Evolutionary conservation across 2,888 invertebrate genomes (phyloP).

Genomic region (Abrostola tripartita): DNA sequence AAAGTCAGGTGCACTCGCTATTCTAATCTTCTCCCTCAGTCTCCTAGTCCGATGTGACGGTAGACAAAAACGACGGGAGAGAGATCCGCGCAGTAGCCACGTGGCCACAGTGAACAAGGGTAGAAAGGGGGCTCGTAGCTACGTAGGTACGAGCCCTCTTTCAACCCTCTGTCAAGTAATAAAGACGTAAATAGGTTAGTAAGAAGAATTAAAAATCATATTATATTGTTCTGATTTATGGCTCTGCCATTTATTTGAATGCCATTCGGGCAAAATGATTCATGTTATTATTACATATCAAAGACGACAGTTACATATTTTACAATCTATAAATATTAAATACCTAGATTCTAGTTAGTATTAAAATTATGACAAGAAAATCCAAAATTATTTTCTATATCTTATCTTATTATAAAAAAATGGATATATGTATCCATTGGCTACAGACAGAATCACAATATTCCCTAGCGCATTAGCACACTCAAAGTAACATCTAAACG

Average conservation of each 20-base stretch:
- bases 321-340: constrained; percentile 17
- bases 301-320: constrained; percentile 3
- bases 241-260: constrained; percentile 45
- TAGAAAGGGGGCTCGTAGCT: too few species aligned
- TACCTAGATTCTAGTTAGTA: constrained; percentile 20
- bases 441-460: neutral
- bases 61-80: too few species aligned
- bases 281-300: constrained; percentile 13
- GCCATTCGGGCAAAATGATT: constrained; percentile 23
- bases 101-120: too few species aligned
- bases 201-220: constrained; percentile 8
- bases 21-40: too few species aligned
- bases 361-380: constrained; percentile 11
- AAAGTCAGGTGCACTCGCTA: too few species aligned
- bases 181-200: neutral
- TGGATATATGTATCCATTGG: neutral
- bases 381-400: constrained; percentile 1
- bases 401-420: constrained; percentile 13
- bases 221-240: constrained; percentile 19
- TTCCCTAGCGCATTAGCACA: constrained; percentile 5
- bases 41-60: too few species aligned
- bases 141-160: too few species aligned
- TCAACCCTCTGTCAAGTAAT: too few species aligned
- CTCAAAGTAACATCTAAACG: neutral
- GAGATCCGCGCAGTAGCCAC: too few species aligned